These are phyloP conservation scores for Agonopterix alstromeriana DNA, from an alignment of 2,888 invertebrate genomes.

Conservation along the genomic window DNA sequence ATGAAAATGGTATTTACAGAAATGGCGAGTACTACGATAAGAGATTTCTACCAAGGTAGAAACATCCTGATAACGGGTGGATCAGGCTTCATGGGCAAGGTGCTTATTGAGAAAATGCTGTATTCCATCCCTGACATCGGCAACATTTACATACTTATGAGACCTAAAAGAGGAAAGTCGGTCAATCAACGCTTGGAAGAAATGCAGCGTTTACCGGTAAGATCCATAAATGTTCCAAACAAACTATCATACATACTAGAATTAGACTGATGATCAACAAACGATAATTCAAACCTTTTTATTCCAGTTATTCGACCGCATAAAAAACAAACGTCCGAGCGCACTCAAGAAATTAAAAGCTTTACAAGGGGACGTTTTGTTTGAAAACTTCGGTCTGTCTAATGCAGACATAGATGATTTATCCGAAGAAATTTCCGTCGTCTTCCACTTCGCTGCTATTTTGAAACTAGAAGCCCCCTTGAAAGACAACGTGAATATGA, in stretches of 20 bases:
- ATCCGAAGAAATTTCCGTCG: slow-evolving; percentile 82
- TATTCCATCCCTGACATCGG: slow-evolving; percentile 78
- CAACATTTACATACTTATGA: slow-evolving; percentile 77
- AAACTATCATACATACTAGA: not conserved
- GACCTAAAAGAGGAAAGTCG: slow-evolving; percentile 79
- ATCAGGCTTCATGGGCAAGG: slow-evolving; percentile 80
- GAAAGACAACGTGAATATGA: slow-evolving; percentile 91
- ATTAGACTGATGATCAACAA: not conserved
- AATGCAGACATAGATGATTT: slow-evolving; percentile 76
- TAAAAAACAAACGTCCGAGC: slow-evolving; percentile 79
- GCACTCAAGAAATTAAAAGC: slow-evolving; percentile 84
- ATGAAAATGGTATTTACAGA: not conserved
- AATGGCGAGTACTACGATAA: slow-evolving; percentile 51
- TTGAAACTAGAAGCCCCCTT: slow-evolving; percentile 92
- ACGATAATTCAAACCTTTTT: not conserved
- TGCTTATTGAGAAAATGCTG: slow-evolving; percentile 79
- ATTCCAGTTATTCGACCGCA: slow-evolving; percentile 82
- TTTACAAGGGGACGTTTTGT: slow-evolving; percentile 85
- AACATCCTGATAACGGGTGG: slow-evolving; percentile 79
- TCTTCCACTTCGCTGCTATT: slow-evolving; percentile 96
- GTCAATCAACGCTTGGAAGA: slow-evolving; percentile 77
- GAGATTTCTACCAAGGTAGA: slow-evolving; percentile 77
- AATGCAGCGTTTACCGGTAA: slow-evolving; percentile 78
- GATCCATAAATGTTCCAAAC: slow-evolving; percentile 9
- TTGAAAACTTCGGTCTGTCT: slow-evolving; percentile 78